Evolutionary conservation across 2,888 invertebrate genomes (phyloP).

Genomic region (Caenorhabditis sp.): DNA sequence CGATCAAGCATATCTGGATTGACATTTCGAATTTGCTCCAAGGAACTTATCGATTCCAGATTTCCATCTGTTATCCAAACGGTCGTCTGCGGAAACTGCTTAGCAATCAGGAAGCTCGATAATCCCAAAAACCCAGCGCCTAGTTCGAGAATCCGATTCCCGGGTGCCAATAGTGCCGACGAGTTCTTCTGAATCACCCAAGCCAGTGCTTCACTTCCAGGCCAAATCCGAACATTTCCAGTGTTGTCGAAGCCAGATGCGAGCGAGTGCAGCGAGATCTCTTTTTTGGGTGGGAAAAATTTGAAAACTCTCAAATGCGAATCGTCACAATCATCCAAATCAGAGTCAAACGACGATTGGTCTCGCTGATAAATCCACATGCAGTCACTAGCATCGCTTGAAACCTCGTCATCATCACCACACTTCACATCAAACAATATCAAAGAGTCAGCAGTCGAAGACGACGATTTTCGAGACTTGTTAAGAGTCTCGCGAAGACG

Average conservation of each 20-base stretch:
- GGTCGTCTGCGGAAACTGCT: not conserved
- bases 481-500: constrained; percentile 46
- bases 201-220: constrained; percentile 72
- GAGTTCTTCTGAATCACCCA: constrained; percentile 24
- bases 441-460: constrained; percentile 10
- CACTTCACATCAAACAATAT: constrained; percentile 41
- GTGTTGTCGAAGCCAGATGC: constrained; percentile 73
- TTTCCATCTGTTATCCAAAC: constrained; percentile 73
- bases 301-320: constrained; percentile 14
- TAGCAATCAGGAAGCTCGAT: constrained; percentile 49
- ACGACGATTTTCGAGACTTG: not conserved
- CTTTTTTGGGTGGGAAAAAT: constrained; percentile 10
- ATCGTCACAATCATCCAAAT: constrained; percentile 26
- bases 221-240: constrained; percentile 74
- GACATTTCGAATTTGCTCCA: constrained; percentile 31
- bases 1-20: not conserved
- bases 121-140: constrained; percentile 73
- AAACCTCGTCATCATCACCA: constrained; percentile 1
- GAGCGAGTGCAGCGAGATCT: constrained; percentile 6
- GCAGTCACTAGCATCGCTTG: constrained; percentile 6
- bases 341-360: constrained; percentile 16
- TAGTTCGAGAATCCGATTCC: constrained; percentile 63
- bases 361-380: constrained; percentile 38
- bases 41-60: constrained; percentile 47
- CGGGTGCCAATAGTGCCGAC: not conserved